Conservation (phyloP, 2,113 vertebrate species). For the Oplegnathus fasciatus region DNA sequence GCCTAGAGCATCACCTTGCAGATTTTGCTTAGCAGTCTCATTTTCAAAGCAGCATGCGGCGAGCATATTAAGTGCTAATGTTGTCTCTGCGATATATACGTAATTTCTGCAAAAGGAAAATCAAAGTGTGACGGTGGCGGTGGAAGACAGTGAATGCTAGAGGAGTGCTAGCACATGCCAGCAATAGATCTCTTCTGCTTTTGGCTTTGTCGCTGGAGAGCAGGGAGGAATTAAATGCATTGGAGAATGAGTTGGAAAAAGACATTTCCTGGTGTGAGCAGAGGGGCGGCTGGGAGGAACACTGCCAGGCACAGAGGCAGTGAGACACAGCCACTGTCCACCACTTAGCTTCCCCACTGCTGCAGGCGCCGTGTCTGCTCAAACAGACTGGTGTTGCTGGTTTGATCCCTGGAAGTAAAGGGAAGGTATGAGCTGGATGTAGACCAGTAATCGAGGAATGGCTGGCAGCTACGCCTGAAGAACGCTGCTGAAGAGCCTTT, state of each 20-base stretch:
- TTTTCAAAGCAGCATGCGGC: not conserved
- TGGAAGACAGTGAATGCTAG: conserved; percentile 14
- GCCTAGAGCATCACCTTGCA: not conserved
- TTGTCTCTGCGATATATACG: not conserved
- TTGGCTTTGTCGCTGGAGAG: conserved; percentile 48
- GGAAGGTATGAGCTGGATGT: conserved; percentile 20
- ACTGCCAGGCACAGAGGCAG: conserved; percentile 30
- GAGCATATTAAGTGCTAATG: not conserved
- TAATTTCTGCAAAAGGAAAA: conserved; percentile 8
- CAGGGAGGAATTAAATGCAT: conserved; percentile 45
- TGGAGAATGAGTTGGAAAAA: conserved; percentile 74
- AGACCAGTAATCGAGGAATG: conserved; percentile 50
- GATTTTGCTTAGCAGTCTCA: not conserved
- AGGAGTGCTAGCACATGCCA: conserved; percentile 6
- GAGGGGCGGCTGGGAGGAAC: conserved; percentile 41
- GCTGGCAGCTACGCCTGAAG: conserved; percentile 20
- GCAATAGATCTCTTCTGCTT: conserved; percentile 37
- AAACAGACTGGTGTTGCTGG: conserved; percentile 13
- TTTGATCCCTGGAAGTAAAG: conserved; percentile 7
- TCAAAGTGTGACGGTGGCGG: conserved; percentile 11
- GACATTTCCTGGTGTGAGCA: conserved; percentile 69
- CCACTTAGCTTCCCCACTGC: conserved; percentile 5
- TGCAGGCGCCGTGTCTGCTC: not conserved
- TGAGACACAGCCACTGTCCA: conserved; percentile 23
- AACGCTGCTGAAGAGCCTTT: not conserved